Base-by-base conservation (phyloP, 1,140 invertebrate genomes). In the Anthonomus grandis region DNA sequence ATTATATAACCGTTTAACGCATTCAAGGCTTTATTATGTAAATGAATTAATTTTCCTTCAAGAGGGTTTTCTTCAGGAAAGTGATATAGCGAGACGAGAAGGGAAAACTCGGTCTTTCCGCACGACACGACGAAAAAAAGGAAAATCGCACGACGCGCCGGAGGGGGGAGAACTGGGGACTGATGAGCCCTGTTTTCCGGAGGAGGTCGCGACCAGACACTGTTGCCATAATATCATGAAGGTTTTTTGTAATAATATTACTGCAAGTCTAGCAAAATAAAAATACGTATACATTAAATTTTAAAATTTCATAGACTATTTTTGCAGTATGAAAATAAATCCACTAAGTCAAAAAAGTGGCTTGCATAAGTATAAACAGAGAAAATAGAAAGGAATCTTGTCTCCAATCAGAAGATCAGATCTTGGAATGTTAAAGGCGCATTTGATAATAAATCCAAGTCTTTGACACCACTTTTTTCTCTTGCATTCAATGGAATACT, bases 121-220 rank as follows among this genome's bases (percentile, higher is more conserved):
- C n/a, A n/a, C 31, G 10, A 13, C 10, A 34, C 13, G 10, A 15
- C 23, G 21, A 17, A 48, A 31, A 48, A 34, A 48, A 10, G 13
- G 17, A 5, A 21, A 45, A 45, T 13, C 10, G 21, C 42, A 34
- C 13, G 46, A 34, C 27, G 13, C 4, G 2, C 45, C 18, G 22
- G 24, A 25, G 45, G 25, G 45, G 37, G 44, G 54, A 34, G 42
- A 48, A 55, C 48, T 41, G 45, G 22, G 47, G 18, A 57, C 19
- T 57, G 55, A 57, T 42, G 55, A 49, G 34, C 34, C 48, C 46
- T 57, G 55, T 57, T 57, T 57, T 57, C 47, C 46, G 18, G 47
- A 48, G 55, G 55, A 57, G 55, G 38, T 57, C 47, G 55, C 55
- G 39, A 57, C 46, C 55, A 37, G 34, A 17, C 55, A 9, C 1